These are phyloP conservation scores for Alouatta palliata DNA, from an alignment of 2,113 vertebrate species.

Conservation along the genomic window DNA sequence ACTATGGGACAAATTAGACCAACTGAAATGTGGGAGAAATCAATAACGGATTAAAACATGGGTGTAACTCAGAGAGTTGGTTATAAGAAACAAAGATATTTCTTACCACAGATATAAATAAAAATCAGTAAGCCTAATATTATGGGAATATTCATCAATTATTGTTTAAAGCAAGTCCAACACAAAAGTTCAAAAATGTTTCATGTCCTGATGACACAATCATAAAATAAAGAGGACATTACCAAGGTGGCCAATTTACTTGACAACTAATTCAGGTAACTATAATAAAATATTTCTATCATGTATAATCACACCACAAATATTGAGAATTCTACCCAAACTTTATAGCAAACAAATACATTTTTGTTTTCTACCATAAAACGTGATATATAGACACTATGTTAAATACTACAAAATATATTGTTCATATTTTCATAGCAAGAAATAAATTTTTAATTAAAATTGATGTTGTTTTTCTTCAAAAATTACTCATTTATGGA, in stretches of 20 bases:
- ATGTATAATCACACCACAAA: not conserved
- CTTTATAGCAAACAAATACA: not conserved
- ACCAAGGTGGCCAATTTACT: not conserved
- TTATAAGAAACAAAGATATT: not conserved
- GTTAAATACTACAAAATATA: not conserved
- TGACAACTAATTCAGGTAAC: not conserved
- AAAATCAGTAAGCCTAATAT: not conserved
- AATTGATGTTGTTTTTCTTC: conserved; percentile 29
- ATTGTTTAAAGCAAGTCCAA: not conserved
- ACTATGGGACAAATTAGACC: not conserved
- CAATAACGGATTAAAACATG: not conserved
- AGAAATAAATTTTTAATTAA: conserved; percentile 4
- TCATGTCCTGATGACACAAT: not conserved
- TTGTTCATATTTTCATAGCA: not conserved
- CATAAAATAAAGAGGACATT: not conserved
- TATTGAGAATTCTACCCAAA: not conserved
- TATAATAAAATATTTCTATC: not conserved
- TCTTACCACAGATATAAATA: not conserved
- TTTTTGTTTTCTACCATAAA: not conserved
- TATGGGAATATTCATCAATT: not conserved
- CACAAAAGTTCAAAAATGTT: not conserved
- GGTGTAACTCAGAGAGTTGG: not conserved
- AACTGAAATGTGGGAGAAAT: not conserved
- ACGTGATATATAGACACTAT: not conserved
- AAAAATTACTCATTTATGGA: conserved; percentile 43